A percentile compares a stretch with the other conserved stretches of the same genome.
phyloP scores from a whole-genome alignment of 2,113 vertebrate species.

The Otis tarda region DNA sequence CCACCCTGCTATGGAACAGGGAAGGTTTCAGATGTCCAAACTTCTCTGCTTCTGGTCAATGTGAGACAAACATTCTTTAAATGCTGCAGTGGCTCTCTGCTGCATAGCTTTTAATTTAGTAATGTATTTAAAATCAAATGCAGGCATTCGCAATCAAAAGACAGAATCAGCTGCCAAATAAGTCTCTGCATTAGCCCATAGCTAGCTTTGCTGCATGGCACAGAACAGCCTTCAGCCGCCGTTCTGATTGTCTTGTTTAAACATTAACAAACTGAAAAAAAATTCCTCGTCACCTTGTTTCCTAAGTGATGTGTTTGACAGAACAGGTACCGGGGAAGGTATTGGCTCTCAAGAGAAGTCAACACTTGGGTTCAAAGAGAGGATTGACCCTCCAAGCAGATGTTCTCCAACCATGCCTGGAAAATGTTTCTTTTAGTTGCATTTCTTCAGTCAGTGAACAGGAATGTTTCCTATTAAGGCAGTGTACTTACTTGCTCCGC shows the following conservation, averaged over 20 bases:
- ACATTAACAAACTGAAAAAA: not conserved
- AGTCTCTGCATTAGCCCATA: not conserved
- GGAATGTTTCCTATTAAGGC: not conserved
- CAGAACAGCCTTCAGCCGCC: not conserved
- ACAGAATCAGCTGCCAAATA: not conserved
- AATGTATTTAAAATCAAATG: not conserved
- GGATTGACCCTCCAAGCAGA: not conserved
- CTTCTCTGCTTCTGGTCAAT: not conserved
- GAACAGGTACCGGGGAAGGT: not conserved
- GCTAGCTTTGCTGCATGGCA: not conserved
- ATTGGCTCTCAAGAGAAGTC: not conserved
- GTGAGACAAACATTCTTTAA: not conserved
- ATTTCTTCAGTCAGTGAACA: not conserved
- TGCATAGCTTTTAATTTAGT: slow-evolving; percentile 24
- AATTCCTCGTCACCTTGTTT: not conserved
- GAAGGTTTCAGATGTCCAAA: not conserved
- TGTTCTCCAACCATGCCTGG: not conserved
- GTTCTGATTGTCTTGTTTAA: not conserved
- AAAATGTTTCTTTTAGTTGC: not conserved
- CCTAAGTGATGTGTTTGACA: not conserved
- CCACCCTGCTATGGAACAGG: not conserved
- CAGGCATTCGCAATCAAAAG: not conserved
- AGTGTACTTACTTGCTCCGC: not conserved
- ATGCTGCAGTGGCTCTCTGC: not conserved
- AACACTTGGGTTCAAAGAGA: not conserved